Evolutionary conservation across 2,113 vertebrate genomes (phyloP).

Genomic region (Tricholaema leucomelas): DNA sequence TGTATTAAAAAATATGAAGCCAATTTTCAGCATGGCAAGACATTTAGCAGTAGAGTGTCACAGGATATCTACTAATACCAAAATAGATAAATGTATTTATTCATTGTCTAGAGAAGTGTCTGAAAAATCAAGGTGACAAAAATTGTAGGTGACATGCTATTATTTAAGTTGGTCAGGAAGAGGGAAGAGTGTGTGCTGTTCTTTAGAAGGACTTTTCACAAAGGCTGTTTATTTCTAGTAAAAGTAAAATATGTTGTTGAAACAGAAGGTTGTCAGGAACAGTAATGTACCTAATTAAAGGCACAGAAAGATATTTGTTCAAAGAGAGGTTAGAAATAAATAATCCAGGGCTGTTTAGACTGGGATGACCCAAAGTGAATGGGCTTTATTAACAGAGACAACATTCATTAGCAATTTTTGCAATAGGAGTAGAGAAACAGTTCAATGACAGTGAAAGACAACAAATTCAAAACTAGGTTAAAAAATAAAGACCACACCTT

Average conservation of each 20-base stretch:
- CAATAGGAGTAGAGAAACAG: background rate
- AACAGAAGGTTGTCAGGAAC: background rate
- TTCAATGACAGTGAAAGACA: slow-evolving; percentile 14
- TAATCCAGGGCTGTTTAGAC: background rate
- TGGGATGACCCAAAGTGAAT: background rate
- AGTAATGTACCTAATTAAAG: background rate
- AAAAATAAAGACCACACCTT: background rate
- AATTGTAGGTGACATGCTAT: background rate
- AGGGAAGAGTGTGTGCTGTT: background rate
- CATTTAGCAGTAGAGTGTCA: background rate
- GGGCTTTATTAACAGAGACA: background rate
- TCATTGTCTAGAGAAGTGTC: slow-evolving; percentile 9
- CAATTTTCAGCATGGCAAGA: background rate
- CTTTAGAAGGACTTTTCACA: background rate
- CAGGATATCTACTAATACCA: background rate
- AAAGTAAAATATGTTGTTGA: background rate
- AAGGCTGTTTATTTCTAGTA: background rate
- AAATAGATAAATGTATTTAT: slow-evolving; percentile 12
- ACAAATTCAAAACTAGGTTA: background rate
- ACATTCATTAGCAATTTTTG: background rate
- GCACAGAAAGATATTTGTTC: background rate
- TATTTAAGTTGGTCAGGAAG: slow-evolving; percentile 15
- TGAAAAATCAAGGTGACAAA: slow-evolving; percentile 27
- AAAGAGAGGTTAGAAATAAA: slow-evolving; percentile 4
- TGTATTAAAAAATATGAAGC: background rate